Base-by-base conservation (phyloP, 2,797 vertebrate genomes). In the Alca torda region DNA sequence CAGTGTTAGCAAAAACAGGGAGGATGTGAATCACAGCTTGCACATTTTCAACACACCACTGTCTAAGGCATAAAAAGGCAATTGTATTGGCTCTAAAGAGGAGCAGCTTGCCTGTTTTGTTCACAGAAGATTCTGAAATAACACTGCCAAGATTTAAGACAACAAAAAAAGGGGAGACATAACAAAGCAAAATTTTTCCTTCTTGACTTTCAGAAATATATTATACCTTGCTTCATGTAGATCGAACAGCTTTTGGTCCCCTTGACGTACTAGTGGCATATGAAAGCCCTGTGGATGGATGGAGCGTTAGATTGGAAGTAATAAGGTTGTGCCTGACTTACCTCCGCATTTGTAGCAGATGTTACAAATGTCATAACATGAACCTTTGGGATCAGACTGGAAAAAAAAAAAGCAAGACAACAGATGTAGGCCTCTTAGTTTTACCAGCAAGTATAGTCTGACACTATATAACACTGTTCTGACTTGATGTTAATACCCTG, bases 311-410 rank as follows among this genome's bases (percentile, higher is more conserved):
- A 92, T 95, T 97, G 93, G 96, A 98, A 97, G 96, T 96, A 97
- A 97, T 97, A 97, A 97, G 95, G 90, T 94, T 97, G 96, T 98
- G 96, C 95, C 96, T 98, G 97, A 97, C 95, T 98, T 97, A 97
- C 94, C 94, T 97, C 94, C 54, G 14, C 86, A 96, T 98, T 98
- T 92, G 95, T 90, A 97, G 96, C 97, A 98, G 98, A 97, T 98
- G 97, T 97, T 96, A 95, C 94, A 97, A 96, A 97, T 97, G 97
- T 98, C 96, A 97, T 96, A 97, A 97, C 94, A 96, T 93, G 96
- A 97, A 97, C 96, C 96, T 97, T 97, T 96, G 97, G 97, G 95
- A 97, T 97, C 93, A 88, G 91, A 67, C 60, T 95, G 84, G 80
- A 33, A 51, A 51, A 51, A 51, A 37, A 60, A 61, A 82, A 90